These are phyloP conservation scores for Lepidostoma basale DNA, from an alignment of 1,140 invertebrate genomes.

Conservation along the genomic window DNA sequence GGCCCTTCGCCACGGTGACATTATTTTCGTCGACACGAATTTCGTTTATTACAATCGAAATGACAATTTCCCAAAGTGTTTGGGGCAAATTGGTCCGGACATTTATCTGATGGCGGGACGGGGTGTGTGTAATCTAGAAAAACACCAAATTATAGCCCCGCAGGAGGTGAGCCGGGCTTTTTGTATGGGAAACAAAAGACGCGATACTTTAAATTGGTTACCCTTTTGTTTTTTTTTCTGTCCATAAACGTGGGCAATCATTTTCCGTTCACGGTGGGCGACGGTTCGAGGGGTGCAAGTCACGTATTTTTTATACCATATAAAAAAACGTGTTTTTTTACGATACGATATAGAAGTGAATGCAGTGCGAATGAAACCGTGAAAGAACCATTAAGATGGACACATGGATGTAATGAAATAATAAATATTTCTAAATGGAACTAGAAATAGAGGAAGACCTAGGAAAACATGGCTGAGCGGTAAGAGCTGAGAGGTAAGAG, in stretches of 20 bases:
- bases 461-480: too few species aligned
- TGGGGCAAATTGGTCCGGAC: conserved; percentile 8
- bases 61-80: conserved; percentile 21
- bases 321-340: too few species aligned
- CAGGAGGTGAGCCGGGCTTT: background rate
- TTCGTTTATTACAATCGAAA: conserved; percentile 8
- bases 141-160: conserved; percentile 19
- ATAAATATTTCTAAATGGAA: background rate
- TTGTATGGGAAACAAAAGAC: conserved; percentile 15
- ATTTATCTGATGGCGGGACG: background rate
- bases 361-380: too few species aligned
- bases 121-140: background rate
- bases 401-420: background rate
- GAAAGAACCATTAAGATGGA: background rate
- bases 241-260: conserved; percentile 13
- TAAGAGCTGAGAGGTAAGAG: too few species aligned
- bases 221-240: conserved; percentile 8
- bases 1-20: too few species aligned
- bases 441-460: background rate
- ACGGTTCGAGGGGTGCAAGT: background rate
- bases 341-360: too few species aligned
- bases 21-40: background rate
- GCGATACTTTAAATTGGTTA: conserved; percentile 26
- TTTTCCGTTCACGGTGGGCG: background rate
- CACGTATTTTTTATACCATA: background rate